Evolutionary conservation across 2,888 invertebrate genomes (phyloP).

Genomic region (Melanophora roralis): DNA sequence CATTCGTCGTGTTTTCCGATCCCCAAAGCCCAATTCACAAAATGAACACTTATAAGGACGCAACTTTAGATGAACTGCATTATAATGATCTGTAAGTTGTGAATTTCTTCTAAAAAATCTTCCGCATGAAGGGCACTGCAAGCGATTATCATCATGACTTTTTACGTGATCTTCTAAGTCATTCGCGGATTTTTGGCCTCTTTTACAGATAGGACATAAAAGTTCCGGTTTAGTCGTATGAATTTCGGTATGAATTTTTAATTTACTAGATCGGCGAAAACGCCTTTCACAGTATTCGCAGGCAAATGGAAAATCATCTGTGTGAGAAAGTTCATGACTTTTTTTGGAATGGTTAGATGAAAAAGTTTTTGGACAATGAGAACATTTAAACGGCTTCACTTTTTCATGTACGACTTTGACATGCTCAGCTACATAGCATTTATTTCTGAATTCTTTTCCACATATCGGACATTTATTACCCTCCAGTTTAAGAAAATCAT

Average conservation of each 20-base stretch:
- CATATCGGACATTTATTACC: constrained; percentile 43
- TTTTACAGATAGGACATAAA: constrained; percentile 56
- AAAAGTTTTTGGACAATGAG: constrained; percentile 50
- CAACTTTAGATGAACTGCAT: constrained; percentile 51
- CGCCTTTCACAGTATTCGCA: constrained; percentile 48
- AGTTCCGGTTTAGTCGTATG: constrained; percentile 52
- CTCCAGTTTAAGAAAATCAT: not conserved
- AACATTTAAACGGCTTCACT: constrained; percentile 57
- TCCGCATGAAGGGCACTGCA: constrained; percentile 53
- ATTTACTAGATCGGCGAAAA: constrained; percentile 45
- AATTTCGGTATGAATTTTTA: constrained; percentile 53
- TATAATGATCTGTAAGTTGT: constrained; percentile 51
- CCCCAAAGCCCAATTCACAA: constrained; percentile 54
- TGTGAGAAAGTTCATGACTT: constrained; percentile 56
- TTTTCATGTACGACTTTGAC: constrained; percentile 53
- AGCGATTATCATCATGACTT: constrained; percentile 46
- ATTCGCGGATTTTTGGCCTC: constrained; percentile 32
- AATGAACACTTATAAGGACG: constrained; percentile 48
- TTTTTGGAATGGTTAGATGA: constrained; percentile 32
- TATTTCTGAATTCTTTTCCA: constrained; percentile 43
- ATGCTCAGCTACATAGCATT: constrained; percentile 50
- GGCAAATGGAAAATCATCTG: constrained; percentile 40
- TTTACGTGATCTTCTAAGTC: constrained; percentile 47
- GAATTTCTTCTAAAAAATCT: constrained; percentile 49
- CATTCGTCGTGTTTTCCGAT: constrained; percentile 44